A percentile compares a stretch with the other conserved stretches of the same genome.
Conservation (phyloP, 2,888 invertebrate species). For the Lordiphosa fenestrarum region DNA sequence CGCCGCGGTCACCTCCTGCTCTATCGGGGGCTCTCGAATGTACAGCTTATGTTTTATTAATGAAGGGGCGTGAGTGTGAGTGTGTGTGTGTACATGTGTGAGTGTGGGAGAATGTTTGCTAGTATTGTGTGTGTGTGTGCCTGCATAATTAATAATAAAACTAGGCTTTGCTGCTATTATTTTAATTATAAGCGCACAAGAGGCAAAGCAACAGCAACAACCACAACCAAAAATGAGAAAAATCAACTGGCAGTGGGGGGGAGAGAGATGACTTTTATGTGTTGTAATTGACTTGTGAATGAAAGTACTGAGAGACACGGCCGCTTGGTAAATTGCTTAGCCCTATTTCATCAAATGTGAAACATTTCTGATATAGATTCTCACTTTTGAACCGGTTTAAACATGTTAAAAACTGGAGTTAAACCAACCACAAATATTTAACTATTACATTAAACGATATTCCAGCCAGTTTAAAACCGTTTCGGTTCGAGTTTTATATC, state of each 20-base stretch:
- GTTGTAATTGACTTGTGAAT: background rate
- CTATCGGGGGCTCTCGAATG: constrained; percentile 18
- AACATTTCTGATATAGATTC: no score
- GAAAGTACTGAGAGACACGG: background rate
- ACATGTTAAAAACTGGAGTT: no score
- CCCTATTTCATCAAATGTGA: no score
- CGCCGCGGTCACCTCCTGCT: constrained; percentile 41
- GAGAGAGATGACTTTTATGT: background rate
- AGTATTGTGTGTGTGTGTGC: constrained; percentile 26
- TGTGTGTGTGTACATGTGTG: constrained; percentile 17
- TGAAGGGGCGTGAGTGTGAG: constrained; percentile 37
- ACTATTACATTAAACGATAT: no score
- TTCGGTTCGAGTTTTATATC: no score
- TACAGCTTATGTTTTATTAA: constrained; percentile 65
- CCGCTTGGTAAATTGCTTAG: background rate
- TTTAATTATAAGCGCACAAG: constrained; percentile 56
- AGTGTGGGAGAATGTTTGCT: constrained; percentile 17
- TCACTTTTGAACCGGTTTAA: no score
- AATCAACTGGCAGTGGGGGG: constrained; percentile 13
- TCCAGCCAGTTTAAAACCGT: no score
- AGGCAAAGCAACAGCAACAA: constrained; percentile 20
- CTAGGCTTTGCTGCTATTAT: constrained; percentile 52
- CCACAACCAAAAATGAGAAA: constrained; percentile 21
- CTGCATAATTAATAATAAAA: constrained; percentile 61
- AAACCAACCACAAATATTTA: no score